A percentile compares a stretch with the other conserved stretches of the same genome.
phyloP scores from a whole-genome alignment of 2,797 vertebrate genomes.

The Amblyraja radiata region DNA sequence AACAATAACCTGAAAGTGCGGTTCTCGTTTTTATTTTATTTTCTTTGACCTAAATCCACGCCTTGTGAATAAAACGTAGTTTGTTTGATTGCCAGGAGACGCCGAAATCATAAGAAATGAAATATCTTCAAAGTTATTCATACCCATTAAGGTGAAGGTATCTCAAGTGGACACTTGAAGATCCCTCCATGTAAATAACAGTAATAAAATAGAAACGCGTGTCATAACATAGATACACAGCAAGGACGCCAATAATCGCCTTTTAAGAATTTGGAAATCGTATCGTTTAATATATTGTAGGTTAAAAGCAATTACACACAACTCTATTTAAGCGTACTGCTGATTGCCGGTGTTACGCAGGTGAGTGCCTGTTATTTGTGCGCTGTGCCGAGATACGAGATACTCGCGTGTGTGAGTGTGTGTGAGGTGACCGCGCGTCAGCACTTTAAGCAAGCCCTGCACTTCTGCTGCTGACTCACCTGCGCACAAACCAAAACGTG shows the following conservation, averaged over 20 bases:
- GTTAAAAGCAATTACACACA: not conserved
- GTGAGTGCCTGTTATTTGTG: not conserved
- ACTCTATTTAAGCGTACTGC: not conserved
- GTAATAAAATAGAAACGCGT: not conserved
- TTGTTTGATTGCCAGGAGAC: not conserved
- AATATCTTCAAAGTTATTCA: not conserved
- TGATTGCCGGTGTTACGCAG: not conserved
- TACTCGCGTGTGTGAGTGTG: not conserved
- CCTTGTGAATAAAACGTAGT: not conserved
- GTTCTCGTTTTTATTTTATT: not conserved
- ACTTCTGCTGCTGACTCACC: constrained; percentile 31
- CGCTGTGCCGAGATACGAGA: not conserved
- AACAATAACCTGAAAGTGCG: not conserved
- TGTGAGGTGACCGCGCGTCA: constrained; percentile 17
- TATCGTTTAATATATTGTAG: constrained; percentile 4
- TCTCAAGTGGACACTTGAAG: not conserved
- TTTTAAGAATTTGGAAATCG: not conserved
- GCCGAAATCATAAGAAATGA: not conserved
- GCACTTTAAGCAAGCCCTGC: constrained; percentile 19
- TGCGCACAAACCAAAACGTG: not conserved
- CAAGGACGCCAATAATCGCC: not conserved
- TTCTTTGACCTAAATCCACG: not conserved
- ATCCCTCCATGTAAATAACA: not conserved
- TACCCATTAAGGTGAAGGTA: not conserved
- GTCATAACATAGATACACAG: not conserved